Evolutionary conservation across 2,113 vertebrate genomes (phyloP), one percentile per base, ranked within the genome.

Genomic region (Scolopax mira): DNA sequence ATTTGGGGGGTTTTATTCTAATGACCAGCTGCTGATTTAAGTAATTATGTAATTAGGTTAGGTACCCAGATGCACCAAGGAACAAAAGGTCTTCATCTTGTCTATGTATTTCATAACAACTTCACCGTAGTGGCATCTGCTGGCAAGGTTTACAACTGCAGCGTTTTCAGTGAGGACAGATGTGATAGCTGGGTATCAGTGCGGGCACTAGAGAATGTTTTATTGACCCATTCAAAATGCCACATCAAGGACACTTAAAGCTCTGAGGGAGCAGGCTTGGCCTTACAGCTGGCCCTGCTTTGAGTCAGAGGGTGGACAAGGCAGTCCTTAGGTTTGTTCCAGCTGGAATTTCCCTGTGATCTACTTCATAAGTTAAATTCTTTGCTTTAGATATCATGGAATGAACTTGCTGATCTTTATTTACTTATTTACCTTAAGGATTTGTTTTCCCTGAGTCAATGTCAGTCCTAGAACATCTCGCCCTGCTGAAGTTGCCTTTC

Each of bases 111-210:
- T 65, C 16, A 6, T 35, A 39, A 42, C 25, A 33, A 27, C 66
- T 94, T 94, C 17, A 39, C 41, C 54, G 46, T 13, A 75, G 82
- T 90, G 94, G 72, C 72, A 79, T 67, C 93, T 97, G 55, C 90
- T 95, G 95, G 90, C 39, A 69, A 92, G 42, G 61, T 18, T 80
- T 57, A 60, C 60, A 85, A n/a, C 64, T 81, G 93, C 91, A 90
- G 60, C 0, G 2, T 66, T 73, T 73, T 27, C 69, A 15, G 46
- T 2, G n/a, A 7, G 11, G 4, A 30, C 7, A 57, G 35, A 13
- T 17, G 60, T 51, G 44, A 21, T 8, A 44, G 44, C 46, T 39
- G 67, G 46, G 21, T 64, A n/a, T 54, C 13, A 4, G 33, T 3
- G 7, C 75, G 62, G 67, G 42, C 88, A 24, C 17, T 35, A 13